phyloP scores from a whole-genome alignment of 2,113 vertebrate genomes.

The Antechinus stuartii region DNA sequence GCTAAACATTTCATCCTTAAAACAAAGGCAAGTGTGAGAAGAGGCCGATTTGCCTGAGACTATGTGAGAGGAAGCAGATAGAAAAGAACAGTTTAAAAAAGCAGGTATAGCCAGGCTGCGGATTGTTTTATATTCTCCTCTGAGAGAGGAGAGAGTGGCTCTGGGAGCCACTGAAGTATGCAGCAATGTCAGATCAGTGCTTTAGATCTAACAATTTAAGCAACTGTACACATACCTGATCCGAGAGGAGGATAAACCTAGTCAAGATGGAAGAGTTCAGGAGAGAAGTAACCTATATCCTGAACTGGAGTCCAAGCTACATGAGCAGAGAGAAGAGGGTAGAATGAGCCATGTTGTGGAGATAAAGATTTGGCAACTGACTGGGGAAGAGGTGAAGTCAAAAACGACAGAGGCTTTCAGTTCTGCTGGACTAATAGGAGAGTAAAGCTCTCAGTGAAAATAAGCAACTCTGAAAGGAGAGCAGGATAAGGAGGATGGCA shows the following conservation, averaged over 20 bases:
- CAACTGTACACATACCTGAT: neutral
- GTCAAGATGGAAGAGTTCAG: neutral
- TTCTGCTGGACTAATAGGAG: neutral
- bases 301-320: too few relatives aligned
- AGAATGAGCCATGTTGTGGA: neutral
- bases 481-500: neutral
- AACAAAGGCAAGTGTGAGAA: neutral
- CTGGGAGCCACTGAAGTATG: neutral
- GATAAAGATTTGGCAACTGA: neutral
- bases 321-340: too few relatives aligned
- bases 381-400: neutral
- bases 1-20: neutral
- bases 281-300: neutral
- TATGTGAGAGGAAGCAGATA: neutral
- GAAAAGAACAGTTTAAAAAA: neutral
- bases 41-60: neutral
- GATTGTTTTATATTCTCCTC: neutral
- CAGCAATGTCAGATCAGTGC: neutral
- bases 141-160: too few relatives aligned
- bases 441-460: neutral
- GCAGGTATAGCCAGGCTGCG: neutral
- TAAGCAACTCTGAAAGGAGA: too few relatives aligned
- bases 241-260: neutral
- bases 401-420: neutral
- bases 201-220: neutral